Conservation (phyloP, 2,888 invertebrate genomes). For the Tetragonula carbonaria region DNA sequence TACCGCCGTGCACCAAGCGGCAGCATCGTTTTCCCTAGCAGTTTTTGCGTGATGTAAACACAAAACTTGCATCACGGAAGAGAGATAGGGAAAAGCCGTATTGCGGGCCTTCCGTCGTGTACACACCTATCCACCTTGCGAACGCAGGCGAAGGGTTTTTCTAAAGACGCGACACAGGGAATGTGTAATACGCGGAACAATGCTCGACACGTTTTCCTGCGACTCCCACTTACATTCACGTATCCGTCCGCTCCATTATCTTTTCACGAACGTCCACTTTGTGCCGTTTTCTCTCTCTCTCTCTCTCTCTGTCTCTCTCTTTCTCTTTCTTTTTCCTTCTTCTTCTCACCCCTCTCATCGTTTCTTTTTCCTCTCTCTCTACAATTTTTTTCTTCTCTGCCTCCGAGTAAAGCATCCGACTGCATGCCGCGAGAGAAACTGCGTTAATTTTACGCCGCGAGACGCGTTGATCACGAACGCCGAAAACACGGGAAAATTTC, state of each 20-base stretch:
- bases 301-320: too few relatives aligned
- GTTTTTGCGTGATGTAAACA: constrained; percentile 67
- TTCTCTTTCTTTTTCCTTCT: background rate
- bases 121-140: constrained; percentile 59
- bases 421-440: background rate
- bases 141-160: constrained; percentile 60
- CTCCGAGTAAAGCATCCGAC: background rate
- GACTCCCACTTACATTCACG: constrained; percentile 71
- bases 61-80: constrained; percentile 69
- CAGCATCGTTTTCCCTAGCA: constrained; percentile 39
- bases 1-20: background rate
- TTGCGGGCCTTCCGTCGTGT: constrained; percentile 55
- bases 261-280: constrained; percentile 73
- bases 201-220: constrained; percentile 73
- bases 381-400: background rate
- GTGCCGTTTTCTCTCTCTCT: constrained; percentile 52
- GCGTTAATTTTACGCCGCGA: constrained; percentile 35
- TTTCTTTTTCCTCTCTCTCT: background rate
- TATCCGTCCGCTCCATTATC: constrained; percentile 68
- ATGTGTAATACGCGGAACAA: constrained; percentile 72
- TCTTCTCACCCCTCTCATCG: background rate
- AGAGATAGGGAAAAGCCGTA: constrained; percentile 48
- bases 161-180: constrained; percentile 71
- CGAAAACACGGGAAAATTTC: constrained; percentile 1
- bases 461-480: constrained; percentile 19